Evolutionary conservation across 1,140 invertebrate genomes (phyloP).

Genomic region (Nymphalis io): DNA sequence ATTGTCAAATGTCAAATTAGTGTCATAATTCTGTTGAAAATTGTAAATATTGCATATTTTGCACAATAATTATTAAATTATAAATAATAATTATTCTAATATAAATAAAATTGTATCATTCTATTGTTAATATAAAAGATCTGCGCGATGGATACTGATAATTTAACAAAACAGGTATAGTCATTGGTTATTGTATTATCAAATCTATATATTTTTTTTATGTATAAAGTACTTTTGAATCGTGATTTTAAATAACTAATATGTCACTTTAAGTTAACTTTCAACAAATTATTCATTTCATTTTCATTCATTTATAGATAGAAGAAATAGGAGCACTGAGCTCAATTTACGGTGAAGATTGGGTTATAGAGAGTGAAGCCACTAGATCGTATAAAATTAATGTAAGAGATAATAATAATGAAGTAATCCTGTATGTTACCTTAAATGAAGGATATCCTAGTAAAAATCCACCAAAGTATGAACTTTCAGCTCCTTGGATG

Average conservation of each 20-base stretch:
- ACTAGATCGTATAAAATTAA: slow-evolving; percentile 82
- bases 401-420: slow-evolving; percentile 76
- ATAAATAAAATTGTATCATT: neutral
- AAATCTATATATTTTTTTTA: too few relatives aligned
- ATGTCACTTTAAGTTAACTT: too few relatives aligned
- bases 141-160: slow-evolving; percentile 53
- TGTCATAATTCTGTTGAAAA: too few relatives aligned
- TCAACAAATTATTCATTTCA: too few relatives aligned
- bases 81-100: neutral
- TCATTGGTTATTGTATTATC: neutral
- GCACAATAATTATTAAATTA: neutral
- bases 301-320: too few relatives aligned
- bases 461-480: slow-evolving; percentile 84
- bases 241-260: too few relatives aligned
- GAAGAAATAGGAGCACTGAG: slow-evolving; percentile 89
- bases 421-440: slow-evolving; percentile 82
- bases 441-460: slow-evolving; percentile 85
- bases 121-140: neutral
- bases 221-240: too few relatives aligned
- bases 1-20: too few relatives aligned
- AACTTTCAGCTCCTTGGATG: slow-evolving; percentile 88
- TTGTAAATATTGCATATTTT: too few relatives aligned
- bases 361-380: slow-evolving; percentile 82
- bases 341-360: slow-evolving; percentile 89
- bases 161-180: slow-evolving; percentile 64